phyloP scores from a whole-genome alignment of 64 coral and sea anemone species.

The Montipora foliosa region DNA sequence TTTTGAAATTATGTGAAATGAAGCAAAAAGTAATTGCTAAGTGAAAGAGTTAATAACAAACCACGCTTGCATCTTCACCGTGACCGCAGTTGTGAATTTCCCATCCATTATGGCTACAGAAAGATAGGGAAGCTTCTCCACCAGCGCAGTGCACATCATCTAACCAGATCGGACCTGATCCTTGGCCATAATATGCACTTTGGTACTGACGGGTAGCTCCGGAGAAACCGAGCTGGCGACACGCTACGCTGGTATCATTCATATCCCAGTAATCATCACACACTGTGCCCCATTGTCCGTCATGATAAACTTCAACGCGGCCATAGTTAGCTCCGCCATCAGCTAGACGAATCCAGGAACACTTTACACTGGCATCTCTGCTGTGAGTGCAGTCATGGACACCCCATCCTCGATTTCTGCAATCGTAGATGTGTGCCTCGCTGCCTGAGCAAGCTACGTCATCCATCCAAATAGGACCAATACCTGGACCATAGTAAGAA shows the following conservation, averaged over 20 bases:
- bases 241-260: slow-evolving; percentile 53
- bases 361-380: slow-evolving; percentile 38
- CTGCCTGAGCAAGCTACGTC: too few species aligned
- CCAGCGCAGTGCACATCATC: too few species aligned
- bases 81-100: background rate
- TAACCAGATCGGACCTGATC: too few species aligned
- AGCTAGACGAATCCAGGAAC: background rate
- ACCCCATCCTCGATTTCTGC: background rate
- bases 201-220: background rate
- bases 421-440: background rate
- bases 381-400: slow-evolving; percentile 17
- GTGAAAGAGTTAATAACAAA: background rate
- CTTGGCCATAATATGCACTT: too few species aligned
- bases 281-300: background rate
- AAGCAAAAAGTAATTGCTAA: too few species aligned
- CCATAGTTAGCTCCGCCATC: slow-evolving; percentile 29
- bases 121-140: background rate
- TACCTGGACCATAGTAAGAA: background rate
- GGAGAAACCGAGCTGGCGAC: slow-evolving; percentile 56
- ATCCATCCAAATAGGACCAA: background rate
- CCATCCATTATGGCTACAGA: background rate
- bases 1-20: too few species aligned
- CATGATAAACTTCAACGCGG: slow-evolving; percentile 51
- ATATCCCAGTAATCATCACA: slow-evolving; percentile 66
- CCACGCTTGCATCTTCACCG: background rate